Base-by-base conservation (phyloP, 1,140 invertebrate genomes). In the Meloidogyne exigua region DNA sequence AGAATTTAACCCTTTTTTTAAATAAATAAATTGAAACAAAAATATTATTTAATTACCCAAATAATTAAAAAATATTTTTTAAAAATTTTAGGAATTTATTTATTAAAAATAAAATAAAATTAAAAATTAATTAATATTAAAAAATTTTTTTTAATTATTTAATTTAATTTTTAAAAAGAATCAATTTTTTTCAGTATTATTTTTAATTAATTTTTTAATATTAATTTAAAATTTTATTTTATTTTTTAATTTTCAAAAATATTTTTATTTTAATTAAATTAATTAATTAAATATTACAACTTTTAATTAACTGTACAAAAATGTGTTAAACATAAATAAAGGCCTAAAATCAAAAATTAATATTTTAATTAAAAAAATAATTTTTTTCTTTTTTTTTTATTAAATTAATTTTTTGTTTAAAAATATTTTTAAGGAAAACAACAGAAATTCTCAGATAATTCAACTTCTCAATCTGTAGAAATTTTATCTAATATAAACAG, bases 361-460 rank as follows among this genome's bases (percentile, higher is more conserved):
- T 26, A 65, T 65, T 65, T 65, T 65, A 5, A 1, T 1, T 25
- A 10, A 66, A 15, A 7, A 15, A 13, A 15, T 13, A 18, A 7
- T 66, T 66, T 1, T 1, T 15, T 26, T 66, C 21, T 15, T 1
- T 25, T 25, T 10, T 15, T 9, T 68, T 15, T 36, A 32, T 26
- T 26, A 11, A 67, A 36, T n/a, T n/a, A n/a, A n/a, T n/a, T n/a
- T n/a, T n/a, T n/a, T n/a, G n/a, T n/a, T n/a, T n/a, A n/a, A n/a
- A n/a, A n/a, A n/a, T n/a, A n/a, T 21, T 26, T 67, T 67, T 28
- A 67, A 26, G 32, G 28, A 21, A 67, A 28, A 67, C 65, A 67
- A 36, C 18, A 67, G 11, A 23, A 67, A 26, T 67, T 67, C 18
- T 67, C 25, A 9, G 26, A 26, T 15, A 67, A 67, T 67, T 26